Evolutionary conservation across 2,888 invertebrate species (phyloP).

Genomic region (Deilephila elpenor): DNA sequence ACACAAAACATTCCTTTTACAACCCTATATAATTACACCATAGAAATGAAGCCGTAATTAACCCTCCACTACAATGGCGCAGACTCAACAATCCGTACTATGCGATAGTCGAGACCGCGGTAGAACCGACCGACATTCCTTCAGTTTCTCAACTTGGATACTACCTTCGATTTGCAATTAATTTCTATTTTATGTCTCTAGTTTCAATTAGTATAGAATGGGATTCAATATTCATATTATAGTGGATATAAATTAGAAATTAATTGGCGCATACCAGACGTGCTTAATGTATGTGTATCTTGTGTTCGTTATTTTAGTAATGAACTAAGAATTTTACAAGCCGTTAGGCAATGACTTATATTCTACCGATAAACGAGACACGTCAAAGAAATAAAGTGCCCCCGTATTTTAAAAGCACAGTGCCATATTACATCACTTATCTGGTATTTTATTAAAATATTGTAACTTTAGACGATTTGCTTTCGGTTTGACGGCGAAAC

Average conservation of each 20-base stretch:
- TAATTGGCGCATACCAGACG: not conserved
- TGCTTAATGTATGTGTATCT: no score
- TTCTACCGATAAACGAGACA: no score
- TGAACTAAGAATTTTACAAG: not conserved
- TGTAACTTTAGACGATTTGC: no score
- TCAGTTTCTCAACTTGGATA: conserved; percentile 11
- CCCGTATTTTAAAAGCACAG: no score
- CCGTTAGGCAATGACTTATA: no score
- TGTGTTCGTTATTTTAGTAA: no score
- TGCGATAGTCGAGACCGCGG: conserved; percentile 17
- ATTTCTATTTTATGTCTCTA: conserved; percentile 19
- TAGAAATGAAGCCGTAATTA: conserved; percentile 29
- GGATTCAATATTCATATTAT: not conserved
- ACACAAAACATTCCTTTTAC: conserved; percentile 3
- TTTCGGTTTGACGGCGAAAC: no score
- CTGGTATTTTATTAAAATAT: no score
- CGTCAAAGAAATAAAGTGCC: no score
- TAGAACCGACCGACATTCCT: conserved; percentile 21
- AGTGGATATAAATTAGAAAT: not conserved
- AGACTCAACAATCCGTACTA: conserved; percentile 23
- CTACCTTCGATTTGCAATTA: conserved; percentile 25
- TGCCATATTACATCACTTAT: no score
- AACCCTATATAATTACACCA: conserved; percentile 9
- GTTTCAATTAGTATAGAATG: not conserved
- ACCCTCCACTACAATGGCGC: conserved; percentile 21